These are phyloP conservation scores for Amyelois transitella DNA, from an alignment of 1,140 invertebrate species.

Conservation along the genomic window DNA sequence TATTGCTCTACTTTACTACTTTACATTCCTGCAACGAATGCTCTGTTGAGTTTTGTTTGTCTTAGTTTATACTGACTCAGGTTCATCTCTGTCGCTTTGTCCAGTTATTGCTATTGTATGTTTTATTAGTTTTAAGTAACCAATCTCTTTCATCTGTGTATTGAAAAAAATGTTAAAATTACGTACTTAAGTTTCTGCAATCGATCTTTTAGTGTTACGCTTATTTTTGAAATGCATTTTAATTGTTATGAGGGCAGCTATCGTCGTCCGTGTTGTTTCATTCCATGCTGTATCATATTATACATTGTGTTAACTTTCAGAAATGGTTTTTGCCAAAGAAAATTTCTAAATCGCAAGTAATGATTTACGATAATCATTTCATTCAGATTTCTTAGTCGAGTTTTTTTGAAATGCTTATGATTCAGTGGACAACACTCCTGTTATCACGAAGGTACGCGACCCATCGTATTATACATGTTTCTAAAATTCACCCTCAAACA, in stretches of 20 bases:
- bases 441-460: too few relatives aligned
- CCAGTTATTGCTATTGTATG: constrained; percentile 53
- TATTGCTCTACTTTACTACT: constrained; percentile 65
- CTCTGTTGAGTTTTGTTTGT: constrained; percentile 70
- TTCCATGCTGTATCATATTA: constrained; percentile 44
- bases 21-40: constrained; percentile 69
- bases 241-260: constrained; percentile 61
- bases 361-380: background rate
- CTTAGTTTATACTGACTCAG: constrained; percentile 59
- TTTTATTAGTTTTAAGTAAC: constrained; percentile 47
- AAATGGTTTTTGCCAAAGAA: constrained; percentile 67
- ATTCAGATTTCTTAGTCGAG: background rate
- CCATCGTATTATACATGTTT: too few relatives aligned
- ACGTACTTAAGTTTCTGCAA: constrained; percentile 64
- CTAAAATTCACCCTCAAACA: too few relatives aligned
- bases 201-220: constrained; percentile 52
- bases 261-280: constrained; percentile 48
- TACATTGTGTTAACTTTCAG: constrained; percentile 37
- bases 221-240: constrained; percentile 67
- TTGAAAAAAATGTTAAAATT: constrained; percentile 55
- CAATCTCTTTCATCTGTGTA: constrained; percentile 44
- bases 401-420: too few relatives aligned
- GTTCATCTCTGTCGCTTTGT: constrained; percentile 51
- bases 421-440: too few relatives aligned
- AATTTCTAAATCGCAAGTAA: constrained; percentile 15